Conservation (phyloP, 2,113 vertebrate genomes). For the Hippocampus comes region DNA sequence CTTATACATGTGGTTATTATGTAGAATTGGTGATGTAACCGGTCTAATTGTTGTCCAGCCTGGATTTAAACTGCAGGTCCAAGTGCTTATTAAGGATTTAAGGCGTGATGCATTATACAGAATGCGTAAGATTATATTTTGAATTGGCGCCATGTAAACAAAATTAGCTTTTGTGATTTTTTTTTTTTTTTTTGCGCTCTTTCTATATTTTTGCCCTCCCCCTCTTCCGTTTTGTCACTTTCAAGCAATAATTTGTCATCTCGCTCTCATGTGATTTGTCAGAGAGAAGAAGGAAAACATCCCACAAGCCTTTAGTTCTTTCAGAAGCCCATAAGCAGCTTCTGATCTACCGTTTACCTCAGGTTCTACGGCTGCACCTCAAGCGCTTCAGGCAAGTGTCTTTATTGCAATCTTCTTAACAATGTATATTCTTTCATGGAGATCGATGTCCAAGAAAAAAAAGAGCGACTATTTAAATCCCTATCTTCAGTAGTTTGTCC, state of each 20-base stretch:
- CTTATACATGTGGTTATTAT: no score
- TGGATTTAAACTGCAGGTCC: no score
- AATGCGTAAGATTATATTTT: no score
- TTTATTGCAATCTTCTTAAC: background rate
- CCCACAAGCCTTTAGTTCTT: constrained; percentile 91
- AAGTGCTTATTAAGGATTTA: no score
- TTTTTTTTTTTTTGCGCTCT: background rate
- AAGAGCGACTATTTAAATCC: background rate
- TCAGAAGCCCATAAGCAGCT: constrained; percentile 98
- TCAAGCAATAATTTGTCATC: background rate
- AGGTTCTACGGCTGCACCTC: constrained; percentile 98
- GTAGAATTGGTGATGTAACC: no score
- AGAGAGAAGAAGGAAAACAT: constrained; percentile 93
- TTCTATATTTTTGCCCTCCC: background rate
- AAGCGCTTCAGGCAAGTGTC: constrained; percentile 94
- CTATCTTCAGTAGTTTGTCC: background rate
- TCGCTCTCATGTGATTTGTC: constrained; percentile 26
- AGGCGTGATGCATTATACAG: no score
- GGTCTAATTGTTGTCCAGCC: no score
- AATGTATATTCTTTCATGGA: background rate
- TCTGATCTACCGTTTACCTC: constrained; percentile 99
- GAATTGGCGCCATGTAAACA: no score
- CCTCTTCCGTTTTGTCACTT: background rate
- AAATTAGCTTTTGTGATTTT: background rate
- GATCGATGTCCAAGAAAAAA: background rate